Evolutionary conservation across 2,113 vertebrate species (phyloP).

Genomic region (Kobus ellipsiprymnus): DNA sequence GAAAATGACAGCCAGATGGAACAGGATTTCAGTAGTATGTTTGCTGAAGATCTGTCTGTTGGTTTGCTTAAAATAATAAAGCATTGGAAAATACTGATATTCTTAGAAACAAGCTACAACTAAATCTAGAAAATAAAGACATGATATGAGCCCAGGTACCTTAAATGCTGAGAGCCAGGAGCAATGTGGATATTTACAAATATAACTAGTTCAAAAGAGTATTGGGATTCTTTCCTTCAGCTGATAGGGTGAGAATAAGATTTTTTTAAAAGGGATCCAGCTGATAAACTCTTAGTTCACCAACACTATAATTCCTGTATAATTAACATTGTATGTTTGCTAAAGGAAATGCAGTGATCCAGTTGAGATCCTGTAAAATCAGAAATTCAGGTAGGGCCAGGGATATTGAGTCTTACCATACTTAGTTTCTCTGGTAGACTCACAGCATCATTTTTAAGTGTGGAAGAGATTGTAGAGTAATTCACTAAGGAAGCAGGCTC

Average conservation of each 20-base stretch:
- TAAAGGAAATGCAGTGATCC: background rate
- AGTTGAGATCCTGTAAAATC: background rate
- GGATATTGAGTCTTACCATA: background rate
- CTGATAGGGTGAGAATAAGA: background rate
- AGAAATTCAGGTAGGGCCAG: background rate
- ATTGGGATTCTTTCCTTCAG: background rate
- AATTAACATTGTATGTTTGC: background rate
- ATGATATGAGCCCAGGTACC: background rate
- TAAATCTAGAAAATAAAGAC: conserved; percentile 7
- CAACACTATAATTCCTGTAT: background rate
- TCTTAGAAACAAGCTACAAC: conserved; percentile 34
- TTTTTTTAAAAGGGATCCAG: background rate
- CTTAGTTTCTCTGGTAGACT: background rate
- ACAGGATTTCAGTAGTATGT: background rate
- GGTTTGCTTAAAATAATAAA: conserved; percentile 25
- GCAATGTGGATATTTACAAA: background rate
- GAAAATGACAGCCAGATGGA: background rate
- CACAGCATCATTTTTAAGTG: background rate
- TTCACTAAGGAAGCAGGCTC: background rate
- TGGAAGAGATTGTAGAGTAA: background rate
- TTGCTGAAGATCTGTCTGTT: background rate
- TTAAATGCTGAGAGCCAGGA: background rate
- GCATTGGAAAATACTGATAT: background rate
- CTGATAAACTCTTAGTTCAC: background rate
- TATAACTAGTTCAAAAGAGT: conserved; percentile 7